A percentile compares a stretch with the other conserved stretches of the same genome.
These are phyloP conservation scores for Hyles vespertilio DNA, from an alignment of 1,140 invertebrate genomes.

Conservation along the genomic window DNA sequence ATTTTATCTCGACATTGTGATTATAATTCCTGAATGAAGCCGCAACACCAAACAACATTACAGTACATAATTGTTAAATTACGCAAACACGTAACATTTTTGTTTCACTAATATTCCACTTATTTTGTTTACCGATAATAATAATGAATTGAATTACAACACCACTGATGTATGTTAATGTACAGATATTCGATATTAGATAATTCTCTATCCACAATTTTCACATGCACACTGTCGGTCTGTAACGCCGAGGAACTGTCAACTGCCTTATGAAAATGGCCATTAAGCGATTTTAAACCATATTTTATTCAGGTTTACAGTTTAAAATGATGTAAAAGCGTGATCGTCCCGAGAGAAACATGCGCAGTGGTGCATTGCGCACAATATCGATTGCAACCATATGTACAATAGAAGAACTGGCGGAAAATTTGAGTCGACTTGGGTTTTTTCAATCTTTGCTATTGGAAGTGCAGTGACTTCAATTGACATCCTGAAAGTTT, in stretches of 20 bases:
- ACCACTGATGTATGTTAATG: constrained; percentile 3
- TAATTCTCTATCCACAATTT: constrained; percentile 2
- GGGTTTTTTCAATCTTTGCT: too few relatives aligned
- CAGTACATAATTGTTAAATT: neutral
- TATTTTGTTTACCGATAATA: constrained; percentile 1
- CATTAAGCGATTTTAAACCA: constrained; percentile 16
- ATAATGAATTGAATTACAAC: neutral
- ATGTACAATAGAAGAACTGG: constrained; percentile 57
- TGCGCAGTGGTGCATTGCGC: constrained; percentile 71
- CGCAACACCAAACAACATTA: too few relatives aligned
- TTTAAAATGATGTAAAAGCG: constrained; percentile 13
- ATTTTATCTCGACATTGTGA: too few relatives aligned
- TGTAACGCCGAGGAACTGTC: constrained; percentile 50
- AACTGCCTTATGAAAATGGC: constrained; percentile 34
- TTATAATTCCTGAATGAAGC: too few relatives aligned
- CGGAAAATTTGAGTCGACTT: constrained; percentile 50
- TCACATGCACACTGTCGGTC: constrained; percentile 27
- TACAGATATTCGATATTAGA: constrained; percentile 5
- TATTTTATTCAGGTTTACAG: constrained; percentile 10
- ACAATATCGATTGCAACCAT: constrained; percentile 70
- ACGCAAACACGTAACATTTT: neutral
- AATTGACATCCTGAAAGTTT: neutral
- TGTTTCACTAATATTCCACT: neutral
- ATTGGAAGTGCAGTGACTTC: neutral
- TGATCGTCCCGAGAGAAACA: constrained; percentile 40